Conservation (phyloP, 2,888 invertebrate species). For the Drosophila mercatorum region DNA sequence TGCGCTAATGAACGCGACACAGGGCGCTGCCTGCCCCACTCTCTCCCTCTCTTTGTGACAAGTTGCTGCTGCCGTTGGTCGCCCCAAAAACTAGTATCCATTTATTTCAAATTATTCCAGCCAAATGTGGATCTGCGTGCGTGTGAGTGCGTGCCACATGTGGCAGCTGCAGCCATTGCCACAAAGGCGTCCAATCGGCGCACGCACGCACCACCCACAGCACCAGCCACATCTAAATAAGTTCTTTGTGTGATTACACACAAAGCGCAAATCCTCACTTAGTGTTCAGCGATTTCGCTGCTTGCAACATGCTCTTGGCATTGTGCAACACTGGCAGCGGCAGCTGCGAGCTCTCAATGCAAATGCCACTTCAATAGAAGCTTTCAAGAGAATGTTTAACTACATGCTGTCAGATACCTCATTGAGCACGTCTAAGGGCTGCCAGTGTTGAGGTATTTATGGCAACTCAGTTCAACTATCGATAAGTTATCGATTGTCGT, state of each 20-base stretch:
- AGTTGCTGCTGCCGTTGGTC: slow-evolving; percentile 61
- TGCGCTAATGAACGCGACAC: slow-evolving; percentile 69
- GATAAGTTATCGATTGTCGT: not conserved
- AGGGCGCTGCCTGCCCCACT: slow-evolving; percentile 19
- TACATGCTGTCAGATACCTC: not conserved
- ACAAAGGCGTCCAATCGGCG: slow-evolving; percentile 74
- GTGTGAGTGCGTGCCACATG: slow-evolving; percentile 24
- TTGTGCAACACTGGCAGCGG: not conserved
- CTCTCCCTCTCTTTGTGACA: slow-evolving; percentile 25
- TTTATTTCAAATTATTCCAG: slow-evolving; percentile 61
- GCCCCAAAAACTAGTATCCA: slow-evolving; percentile 61
- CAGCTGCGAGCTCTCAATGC: no score
- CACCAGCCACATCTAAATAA: slow-evolving; percentile 17
- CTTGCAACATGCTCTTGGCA: not conserved
- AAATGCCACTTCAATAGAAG: not conserved
- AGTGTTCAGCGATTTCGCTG: not conserved
- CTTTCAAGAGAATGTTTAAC: not conserved
- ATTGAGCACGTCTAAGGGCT: not conserved
- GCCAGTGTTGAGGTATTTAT: no score
- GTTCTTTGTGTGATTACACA: slow-evolving; percentile 26
- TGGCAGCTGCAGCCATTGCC: slow-evolving; percentile 45
- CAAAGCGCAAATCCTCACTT: slow-evolving; percentile 1
- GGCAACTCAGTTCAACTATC: not conserved
- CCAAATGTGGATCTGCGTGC: slow-evolving; percentile 11
- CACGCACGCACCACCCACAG: slow-evolving; percentile 37